These are phyloP conservation scores for Astatoreochromis straeleni DNA, from an alignment of 2,113 vertebrate species.

Conservation along the genomic window DNA sequence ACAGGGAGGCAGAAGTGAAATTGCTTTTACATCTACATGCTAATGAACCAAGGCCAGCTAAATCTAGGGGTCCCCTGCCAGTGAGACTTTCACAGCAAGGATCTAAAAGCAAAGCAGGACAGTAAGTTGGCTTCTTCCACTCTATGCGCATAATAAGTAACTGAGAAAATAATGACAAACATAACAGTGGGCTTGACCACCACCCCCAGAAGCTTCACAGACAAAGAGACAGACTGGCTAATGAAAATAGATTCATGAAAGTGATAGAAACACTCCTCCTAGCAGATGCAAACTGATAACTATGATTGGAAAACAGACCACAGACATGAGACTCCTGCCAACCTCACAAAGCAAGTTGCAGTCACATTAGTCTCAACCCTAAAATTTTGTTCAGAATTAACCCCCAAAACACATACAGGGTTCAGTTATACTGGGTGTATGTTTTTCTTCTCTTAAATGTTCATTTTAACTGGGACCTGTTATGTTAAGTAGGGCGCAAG, in stretches of 20 bases:
- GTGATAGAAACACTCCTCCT: neutral
- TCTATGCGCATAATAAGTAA: neutral
- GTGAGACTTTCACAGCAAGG: slow-evolving; percentile 22
- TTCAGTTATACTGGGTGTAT: neutral
- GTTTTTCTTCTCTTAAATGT: neutral
- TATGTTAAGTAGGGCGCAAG: neutral
- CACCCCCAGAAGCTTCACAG: neutral
- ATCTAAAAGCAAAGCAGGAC: slow-evolving; percentile 17
- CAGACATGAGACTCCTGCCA: neutral
- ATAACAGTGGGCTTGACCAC: neutral
- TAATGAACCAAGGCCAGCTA: slow-evolving; percentile 1
- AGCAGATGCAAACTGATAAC: neutral
- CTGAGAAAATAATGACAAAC: neutral
- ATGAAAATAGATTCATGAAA: neutral
- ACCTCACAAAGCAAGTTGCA: neutral
- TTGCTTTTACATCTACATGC: neutral
- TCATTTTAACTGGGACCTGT: neutral
- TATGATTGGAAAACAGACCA: neutral
- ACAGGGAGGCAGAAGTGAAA: neutral
- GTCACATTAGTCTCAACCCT: neutral
- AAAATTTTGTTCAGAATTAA: neutral
- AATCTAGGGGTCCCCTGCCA: neutral
- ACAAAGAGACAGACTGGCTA: neutral
- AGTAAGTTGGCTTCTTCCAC: neutral
- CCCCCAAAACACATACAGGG: neutral